Conservation (phyloP, 2,113 vertebrate genomes). For the Cryptomyrus ogoouensis region DNA sequence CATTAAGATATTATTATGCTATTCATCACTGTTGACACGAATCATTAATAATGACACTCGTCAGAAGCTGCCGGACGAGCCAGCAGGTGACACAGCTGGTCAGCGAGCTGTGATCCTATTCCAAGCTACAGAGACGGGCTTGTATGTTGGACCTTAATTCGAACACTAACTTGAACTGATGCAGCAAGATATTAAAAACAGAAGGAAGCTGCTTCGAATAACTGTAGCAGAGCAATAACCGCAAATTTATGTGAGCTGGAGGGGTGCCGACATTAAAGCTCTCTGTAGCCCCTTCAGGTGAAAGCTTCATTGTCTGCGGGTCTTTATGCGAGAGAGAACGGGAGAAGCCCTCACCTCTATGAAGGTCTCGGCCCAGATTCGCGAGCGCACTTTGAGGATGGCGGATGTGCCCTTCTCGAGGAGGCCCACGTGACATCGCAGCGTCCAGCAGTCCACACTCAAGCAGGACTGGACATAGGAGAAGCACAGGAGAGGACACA, state of each 20-base stretch:
- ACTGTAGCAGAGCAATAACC: neutral
- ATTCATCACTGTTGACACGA: neutral
- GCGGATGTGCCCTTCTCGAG: constrained; percentile 69
- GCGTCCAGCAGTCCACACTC: constrained; percentile 68
- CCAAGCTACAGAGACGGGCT: neutral
- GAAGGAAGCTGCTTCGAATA: neutral
- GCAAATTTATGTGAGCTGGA: neutral
- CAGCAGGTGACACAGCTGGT: neutral
- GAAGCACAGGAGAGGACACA: neutral
- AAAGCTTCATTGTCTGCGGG: neutral
- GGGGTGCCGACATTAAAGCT: neutral
- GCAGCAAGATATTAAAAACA: neutral
- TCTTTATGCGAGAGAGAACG: neutral
- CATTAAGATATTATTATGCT: neutral
- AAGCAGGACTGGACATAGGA: constrained; percentile 64
- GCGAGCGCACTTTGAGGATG: constrained; percentile 73
- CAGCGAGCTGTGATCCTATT: neutral
- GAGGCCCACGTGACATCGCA: constrained; percentile 71
- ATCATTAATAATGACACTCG: neutral
- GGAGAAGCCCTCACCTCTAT: constrained; percentile 58
- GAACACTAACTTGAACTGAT: neutral
- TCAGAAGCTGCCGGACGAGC: neutral
- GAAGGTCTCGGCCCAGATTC: constrained; percentile 78
- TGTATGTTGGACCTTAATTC: neutral
- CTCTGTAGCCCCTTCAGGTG: neutral